Percentiles rank a stretch among this genome's conserved stretches.
Conservation (phyloP, 2,888 invertebrate species). For the Pedicia rivosa region DNA sequence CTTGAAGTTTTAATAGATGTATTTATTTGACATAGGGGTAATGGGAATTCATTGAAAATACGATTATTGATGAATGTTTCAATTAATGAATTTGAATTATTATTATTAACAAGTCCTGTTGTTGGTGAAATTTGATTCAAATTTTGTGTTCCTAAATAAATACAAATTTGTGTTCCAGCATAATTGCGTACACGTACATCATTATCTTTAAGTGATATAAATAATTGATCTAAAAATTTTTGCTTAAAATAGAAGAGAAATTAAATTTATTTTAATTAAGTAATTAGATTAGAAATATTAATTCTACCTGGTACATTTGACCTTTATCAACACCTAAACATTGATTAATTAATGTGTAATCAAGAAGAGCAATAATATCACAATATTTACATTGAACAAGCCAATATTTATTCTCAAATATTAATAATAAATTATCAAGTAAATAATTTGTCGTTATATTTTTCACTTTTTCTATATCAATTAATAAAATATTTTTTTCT, state of each 20-base stretch:
- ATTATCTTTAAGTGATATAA: constrained; percentile 28
- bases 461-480: not conserved
- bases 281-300: not conserved
- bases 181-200: constrained; percentile 30
- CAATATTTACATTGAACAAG: constrained; percentile 32
- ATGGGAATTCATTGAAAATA: constrained; percentile 27
- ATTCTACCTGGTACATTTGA: constrained; percentile 28
- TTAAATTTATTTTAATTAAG: not conserved
- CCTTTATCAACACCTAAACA: constrained; percentile 23
- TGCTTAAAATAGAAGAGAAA: constrained; percentile 17
- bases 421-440: not conserved
- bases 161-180: constrained; percentile 25
- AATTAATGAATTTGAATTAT: not conserved
- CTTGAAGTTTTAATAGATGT: not conserved
- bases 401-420: constrained; percentile 32
- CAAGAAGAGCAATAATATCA: constrained; percentile 31
- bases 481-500: not conserved
- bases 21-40: constrained; percentile 20
- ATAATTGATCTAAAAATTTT: constrained; percentile 27
- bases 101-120: constrained; percentile 13
- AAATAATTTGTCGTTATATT: not conserved
- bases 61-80: constrained; percentile 26
- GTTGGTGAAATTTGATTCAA: constrained; percentile 21
- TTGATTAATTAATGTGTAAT: constrained; percentile 25
- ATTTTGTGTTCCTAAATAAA: constrained; percentile 19